A percentile compares a stretch with the other conserved stretches of the same genome.
These are phyloP conservation scores for Oxyruncus cristatus DNA, from an alignment of 2,113 vertebrate species.

Conservation along the genomic window DNA sequence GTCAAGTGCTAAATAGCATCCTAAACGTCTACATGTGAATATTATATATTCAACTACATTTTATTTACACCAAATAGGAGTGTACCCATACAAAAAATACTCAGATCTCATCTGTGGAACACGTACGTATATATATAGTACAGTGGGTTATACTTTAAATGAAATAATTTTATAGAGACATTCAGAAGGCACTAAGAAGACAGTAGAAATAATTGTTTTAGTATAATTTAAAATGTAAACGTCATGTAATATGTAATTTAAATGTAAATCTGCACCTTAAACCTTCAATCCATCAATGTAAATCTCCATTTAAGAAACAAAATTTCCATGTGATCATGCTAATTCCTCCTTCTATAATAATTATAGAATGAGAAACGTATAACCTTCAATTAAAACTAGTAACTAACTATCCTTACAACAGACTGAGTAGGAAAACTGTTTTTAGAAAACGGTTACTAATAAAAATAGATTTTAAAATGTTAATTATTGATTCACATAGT, in stretches of 20 bases:
- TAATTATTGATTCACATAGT: background rate
- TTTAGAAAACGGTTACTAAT: background rate
- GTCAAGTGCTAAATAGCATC: background rate
- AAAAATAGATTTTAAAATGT: background rate
- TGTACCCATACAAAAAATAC: background rate
- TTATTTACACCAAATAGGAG: background rate
- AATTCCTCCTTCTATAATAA: constrained; percentile 52
- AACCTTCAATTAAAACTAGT: constrained; percentile 47
- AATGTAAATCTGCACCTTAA: constrained; percentile 66
- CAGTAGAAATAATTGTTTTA: constrained; percentile 67
- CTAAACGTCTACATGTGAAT: background rate
- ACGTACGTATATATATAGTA: background rate
- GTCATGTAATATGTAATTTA: constrained; percentile 60
- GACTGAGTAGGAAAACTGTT: background rate
- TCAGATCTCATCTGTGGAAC: background rate
- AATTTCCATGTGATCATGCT: constrained; percentile 53
- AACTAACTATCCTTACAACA: constrained; percentile 19
- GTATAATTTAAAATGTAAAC: constrained; percentile 66
- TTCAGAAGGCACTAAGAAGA: constrained; percentile 22
- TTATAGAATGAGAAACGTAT: constrained; percentile 39
- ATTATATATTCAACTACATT: background rate
- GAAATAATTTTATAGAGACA: constrained; percentile 28
- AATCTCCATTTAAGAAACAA: constrained; percentile 62
- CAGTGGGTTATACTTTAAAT: background rate
- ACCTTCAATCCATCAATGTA: constrained; percentile 66